Percentiles rank a stretch among this genome's conserved stretches.
phyloP scores from a whole-genome alignment of 2,113 vertebrate species.

The Psettodes erumei region DNA sequence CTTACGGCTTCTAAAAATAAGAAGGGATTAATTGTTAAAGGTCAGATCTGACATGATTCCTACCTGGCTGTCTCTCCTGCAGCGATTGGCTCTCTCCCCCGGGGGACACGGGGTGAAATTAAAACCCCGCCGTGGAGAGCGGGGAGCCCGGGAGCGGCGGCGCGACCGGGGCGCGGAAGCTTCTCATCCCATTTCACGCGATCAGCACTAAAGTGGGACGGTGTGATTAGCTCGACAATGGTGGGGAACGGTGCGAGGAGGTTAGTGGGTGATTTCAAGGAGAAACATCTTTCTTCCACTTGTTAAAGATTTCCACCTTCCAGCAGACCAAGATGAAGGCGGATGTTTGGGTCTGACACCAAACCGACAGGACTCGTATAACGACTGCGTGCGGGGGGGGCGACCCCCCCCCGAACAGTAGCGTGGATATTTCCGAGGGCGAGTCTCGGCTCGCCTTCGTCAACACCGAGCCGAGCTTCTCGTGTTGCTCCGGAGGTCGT shows the following conservation, averaged over 20 bases:
- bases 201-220: slow-evolving; percentile 72
- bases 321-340: neutral
- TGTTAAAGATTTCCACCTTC: too few relatives aligned
- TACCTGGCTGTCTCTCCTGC: slow-evolving; percentile 75
- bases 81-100: slow-evolving; percentile 62
- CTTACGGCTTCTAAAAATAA: slow-evolving; percentile 80
- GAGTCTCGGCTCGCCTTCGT: slow-evolving; percentile 33
- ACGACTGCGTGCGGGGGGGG: neutral
- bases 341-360: neutral
- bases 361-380: slow-evolving; percentile 7
- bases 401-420: slow-evolving; percentile 10
- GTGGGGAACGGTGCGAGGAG: slow-evolving; percentile 2
- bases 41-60: slow-evolving; percentile 80
- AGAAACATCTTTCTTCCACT: slow-evolving; percentile 24
- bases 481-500: neutral
- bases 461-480: slow-evolving; percentile 23
- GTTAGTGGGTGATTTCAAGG: slow-evolving; percentile 21
- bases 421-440: slow-evolving; percentile 12
- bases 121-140: slow-evolving; percentile 75
- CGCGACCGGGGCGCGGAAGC: slow-evolving; percentile 52
- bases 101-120: slow-evolving; percentile 78
- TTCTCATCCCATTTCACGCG: slow-evolving; percentile 74
- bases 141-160: slow-evolving; percentile 37
- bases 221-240: slow-evolving; percentile 66
- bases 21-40: slow-evolving; percentile 81